Evolutionary conservation across 2,113 vertebrate species (phyloP), one percentile per base, ranked within the genome.

Genomic region (Sylvietta virens): DNA sequence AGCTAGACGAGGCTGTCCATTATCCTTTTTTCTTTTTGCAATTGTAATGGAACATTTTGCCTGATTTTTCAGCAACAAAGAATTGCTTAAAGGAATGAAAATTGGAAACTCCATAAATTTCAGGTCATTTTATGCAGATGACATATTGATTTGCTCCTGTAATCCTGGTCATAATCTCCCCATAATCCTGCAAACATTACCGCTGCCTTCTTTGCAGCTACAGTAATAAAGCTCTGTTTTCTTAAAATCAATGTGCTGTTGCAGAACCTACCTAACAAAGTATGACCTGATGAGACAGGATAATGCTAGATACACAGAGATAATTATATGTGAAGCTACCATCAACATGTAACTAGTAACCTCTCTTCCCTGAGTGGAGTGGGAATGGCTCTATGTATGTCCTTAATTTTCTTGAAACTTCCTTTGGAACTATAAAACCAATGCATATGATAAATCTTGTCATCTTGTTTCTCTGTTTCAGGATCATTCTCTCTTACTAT

Each of bases 21-120:
- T 97, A 96, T 95, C 88, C 48, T 83, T 79, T 95, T 95, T 94
- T 88, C 88, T 92, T 96, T 96, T 96, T 95, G 92, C 93, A 96
- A 94, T 92, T 96, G 80, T 92, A 94, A 84, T 96, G 47, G 93
- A 95, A 93, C 60, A 45, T 94, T 93, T 90, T 95, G 79, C 16
- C 48, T 93, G 81, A 81, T 90, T 88, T 92, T 94, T 88, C 44
- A 64, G 67, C 56, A 78, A 78, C 64, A 28, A 64, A 80, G 82
- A 31, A 86, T 53, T 67, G n/a, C 44, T 86, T 88, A 45, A 57
- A 92, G 51, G 57, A 92, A 61, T 45, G 66, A 88, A 88, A 92
- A 78, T 40, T 66, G 48, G 67, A 88, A 93, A 86, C 37, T 30
- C 51, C 19, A 65, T 74, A 84, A 90, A 86, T 95, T 88, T 79